These are phyloP conservation scores for Ochlodes sylvanus DNA, from an alignment of 2,888 invertebrate genomes.

Conservation along the genomic window DNA sequence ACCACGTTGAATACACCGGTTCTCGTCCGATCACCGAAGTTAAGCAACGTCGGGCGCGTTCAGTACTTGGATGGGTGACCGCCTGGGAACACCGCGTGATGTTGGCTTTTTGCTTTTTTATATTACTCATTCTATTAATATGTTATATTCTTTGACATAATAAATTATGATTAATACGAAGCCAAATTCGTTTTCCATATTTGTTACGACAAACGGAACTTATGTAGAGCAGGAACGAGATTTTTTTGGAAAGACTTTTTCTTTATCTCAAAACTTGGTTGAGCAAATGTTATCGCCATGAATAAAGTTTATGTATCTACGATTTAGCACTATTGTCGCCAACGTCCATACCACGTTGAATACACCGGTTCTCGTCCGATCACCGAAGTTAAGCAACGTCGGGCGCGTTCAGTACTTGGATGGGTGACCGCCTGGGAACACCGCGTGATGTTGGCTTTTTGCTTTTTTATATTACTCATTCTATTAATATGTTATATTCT, in stretches of 20 bases:
- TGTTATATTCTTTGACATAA: no score
- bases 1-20: slow-evolving; percentile 39
- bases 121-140: no score
- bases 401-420: slow-evolving; percentile 68
- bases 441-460: slow-evolving; percentile 44
- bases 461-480: neutral
- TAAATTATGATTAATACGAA: no score
- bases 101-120: slow-evolving; percentile 4
- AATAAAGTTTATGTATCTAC: no score
- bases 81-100: slow-evolving; percentile 58
- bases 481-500: no score
- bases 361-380: slow-evolving; percentile 49
- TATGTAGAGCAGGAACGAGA: no score
- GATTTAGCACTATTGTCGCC: neutral
- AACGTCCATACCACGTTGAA: slow-evolving; percentile 34
- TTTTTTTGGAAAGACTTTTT: no score
- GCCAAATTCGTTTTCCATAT: no score
- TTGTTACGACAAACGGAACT: no score
- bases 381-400: slow-evolving; percentile 58
- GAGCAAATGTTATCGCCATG: no score
- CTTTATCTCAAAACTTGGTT: no score
- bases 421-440: slow-evolving; percentile 67
- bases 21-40: slow-evolving; percentile 53
- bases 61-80: slow-evolving; percentile 70
- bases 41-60: slow-evolving; percentile 63